Conservation (phyloP, 2,888 invertebrate genomes). For the Gymnoscelis rufifasciata region DNA sequence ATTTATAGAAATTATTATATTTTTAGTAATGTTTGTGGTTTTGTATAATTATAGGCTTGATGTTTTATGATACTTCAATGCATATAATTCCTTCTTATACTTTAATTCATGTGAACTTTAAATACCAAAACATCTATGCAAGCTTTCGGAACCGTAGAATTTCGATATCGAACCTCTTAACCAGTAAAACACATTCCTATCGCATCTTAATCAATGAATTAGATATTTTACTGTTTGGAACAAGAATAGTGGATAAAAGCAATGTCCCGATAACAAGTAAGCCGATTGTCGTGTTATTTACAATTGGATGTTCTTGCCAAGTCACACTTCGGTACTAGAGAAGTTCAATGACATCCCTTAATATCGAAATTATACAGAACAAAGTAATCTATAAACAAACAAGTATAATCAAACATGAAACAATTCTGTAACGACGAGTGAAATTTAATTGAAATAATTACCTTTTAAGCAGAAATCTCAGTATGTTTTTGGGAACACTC, state of each 20-base stretch:
- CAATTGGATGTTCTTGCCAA: conserved; percentile 23
- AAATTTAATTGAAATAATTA: too few relatives aligned
- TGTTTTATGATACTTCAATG: too few relatives aligned
- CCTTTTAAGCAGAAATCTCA: too few relatives aligned
- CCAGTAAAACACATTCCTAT: too few relatives aligned
- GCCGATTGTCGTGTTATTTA: conserved; percentile 13
- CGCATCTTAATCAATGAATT: background rate
- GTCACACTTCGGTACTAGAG: conserved; percentile 20
- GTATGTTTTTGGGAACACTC: too few relatives aligned
- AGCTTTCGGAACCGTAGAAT: background rate
- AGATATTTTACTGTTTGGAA: background rate
- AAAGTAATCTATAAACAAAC: conserved; percentile 31
- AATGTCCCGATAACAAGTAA: conserved; percentile 8
- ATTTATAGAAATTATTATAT: too few relatives aligned
- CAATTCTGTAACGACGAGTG: too few relatives aligned
- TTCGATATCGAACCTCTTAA: background rate
- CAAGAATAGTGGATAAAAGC: background rate
- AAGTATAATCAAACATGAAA: conserved; percentile 30
- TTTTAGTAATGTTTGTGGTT: too few relatives aligned
- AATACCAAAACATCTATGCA: too few relatives aligned
- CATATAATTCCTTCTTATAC: too few relatives aligned
- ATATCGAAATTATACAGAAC: conserved; percentile 35
- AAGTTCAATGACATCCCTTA: conserved; percentile 25
- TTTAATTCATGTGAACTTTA: too few relatives aligned
- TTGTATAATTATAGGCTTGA: too few relatives aligned